A percentile compares a stretch with the other conserved stretches of the same genome.
phyloP scores from a whole-genome alignment of 2,113 vertebrate species.

The Mus pahari region DNA sequence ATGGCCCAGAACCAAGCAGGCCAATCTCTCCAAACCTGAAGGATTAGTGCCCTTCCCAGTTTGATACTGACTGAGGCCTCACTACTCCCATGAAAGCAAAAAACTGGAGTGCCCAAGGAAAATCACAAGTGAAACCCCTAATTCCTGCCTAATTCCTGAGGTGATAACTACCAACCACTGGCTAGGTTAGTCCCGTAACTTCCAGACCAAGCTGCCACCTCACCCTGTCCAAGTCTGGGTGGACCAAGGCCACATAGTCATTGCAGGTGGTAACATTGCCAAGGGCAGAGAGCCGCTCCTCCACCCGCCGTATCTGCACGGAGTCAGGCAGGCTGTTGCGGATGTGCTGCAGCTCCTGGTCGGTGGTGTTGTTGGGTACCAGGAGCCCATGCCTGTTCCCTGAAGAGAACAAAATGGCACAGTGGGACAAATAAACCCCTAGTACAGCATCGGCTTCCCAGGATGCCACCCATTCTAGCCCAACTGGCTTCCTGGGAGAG shows the following conservation, averaged over 20 bases:
- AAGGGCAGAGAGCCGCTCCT: slow-evolving; percentile 95
- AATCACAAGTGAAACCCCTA: not conserved
- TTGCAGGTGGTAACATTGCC: slow-evolving; percentile 98
- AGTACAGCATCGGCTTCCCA: not conserved
- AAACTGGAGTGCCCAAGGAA: not conserved
- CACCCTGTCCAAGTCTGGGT: slow-evolving; percentile 97
- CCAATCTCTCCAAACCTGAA: not conserved
- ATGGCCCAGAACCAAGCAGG: not conserved
- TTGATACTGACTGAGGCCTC: not conserved
- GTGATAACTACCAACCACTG: not conserved
- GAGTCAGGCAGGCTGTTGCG: slow-evolving; percentile 94
- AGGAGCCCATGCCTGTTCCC: slow-evolving; percentile 96
- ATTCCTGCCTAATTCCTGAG: not conserved
- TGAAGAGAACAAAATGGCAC: slow-evolving; percentile 77
- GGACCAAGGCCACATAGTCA: slow-evolving; percentile 97
- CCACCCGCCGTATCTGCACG: slow-evolving; percentile 93
- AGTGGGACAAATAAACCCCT: not conserved
- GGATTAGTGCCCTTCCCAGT: not conserved
- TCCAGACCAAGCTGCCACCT: slow-evolving; percentile 13
- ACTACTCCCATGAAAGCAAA: not conserved
- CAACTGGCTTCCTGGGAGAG: not conserved
- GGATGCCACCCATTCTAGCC: not conserved
- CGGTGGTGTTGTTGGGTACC: slow-evolving; percentile 96
- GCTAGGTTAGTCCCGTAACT: slow-evolving; percentile 1
- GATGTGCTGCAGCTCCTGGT: slow-evolving; percentile 98